Conservation (phyloP, 1,140 invertebrate genomes). For the Aphelinus atriplicis region DNA sequence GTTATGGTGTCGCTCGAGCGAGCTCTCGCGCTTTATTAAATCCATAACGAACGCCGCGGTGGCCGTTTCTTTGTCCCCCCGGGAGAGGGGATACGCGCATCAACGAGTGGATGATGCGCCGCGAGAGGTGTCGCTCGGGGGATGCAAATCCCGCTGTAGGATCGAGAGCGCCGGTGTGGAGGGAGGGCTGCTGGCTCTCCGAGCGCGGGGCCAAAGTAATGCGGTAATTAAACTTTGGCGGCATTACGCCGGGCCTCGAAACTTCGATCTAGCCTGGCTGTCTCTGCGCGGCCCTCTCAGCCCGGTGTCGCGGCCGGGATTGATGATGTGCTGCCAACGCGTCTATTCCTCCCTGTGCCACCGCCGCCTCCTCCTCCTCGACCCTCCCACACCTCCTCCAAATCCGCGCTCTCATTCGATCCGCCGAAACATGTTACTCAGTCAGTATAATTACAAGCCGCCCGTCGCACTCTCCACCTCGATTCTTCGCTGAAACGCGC, state of each 20-base stretch:
- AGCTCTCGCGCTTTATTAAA: neutral
- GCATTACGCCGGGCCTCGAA: constrained; percentile 50
- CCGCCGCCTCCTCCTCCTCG: too few species aligned
- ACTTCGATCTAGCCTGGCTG: too few species aligned
- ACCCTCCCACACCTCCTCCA: too few species aligned
- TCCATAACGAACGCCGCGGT: neutral
- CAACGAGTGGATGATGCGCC: too few species aligned
- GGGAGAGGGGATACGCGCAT: neutral
- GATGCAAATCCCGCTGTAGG: neutral
- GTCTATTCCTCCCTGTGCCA: constrained; percentile 31
- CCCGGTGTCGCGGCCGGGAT: constrained; percentile 51
- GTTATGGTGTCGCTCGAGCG: neutral
- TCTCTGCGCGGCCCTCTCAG: constrained; percentile 11
- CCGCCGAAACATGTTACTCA: constrained; percentile 5
- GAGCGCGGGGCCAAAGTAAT: constrained; percentile 51
- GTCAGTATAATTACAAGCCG: too few species aligned
- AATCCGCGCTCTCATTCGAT: constrained; percentile 33
- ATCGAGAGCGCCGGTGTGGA: neutral
- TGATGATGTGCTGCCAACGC: constrained; percentile 51
- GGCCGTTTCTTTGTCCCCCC: neutral
- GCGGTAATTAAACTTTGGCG: constrained; percentile 65
- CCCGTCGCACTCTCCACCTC: too few species aligned
- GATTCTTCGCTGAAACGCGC: too few species aligned
- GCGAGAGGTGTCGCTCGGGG: neutral
- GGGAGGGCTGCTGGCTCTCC: neutral